phyloP scores from a whole-genome alignment of 2,888 invertebrate genomes.

The Pristionchus mayeri region DNA sequence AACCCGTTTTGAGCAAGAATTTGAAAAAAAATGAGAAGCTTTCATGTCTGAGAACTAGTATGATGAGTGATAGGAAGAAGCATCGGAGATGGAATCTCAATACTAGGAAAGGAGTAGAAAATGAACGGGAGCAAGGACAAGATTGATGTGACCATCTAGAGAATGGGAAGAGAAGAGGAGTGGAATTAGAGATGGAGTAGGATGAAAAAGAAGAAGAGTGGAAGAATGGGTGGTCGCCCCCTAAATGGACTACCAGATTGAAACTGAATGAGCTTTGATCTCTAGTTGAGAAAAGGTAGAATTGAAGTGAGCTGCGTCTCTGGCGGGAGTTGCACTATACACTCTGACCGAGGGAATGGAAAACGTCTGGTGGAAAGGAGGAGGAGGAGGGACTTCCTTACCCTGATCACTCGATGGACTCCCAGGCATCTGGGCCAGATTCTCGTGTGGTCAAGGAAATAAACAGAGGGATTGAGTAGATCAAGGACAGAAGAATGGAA shows the following conservation, averaged over 20 bases:
- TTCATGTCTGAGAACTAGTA: too few species aligned
- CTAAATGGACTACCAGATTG: neutral
- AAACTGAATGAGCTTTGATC: neutral
- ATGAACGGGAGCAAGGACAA: neutral
- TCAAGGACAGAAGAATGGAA: neutral
- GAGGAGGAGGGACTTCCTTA: slow-evolving; percentile 1
- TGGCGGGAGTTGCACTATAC: slow-evolving; percentile 26
- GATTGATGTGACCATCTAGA: slow-evolving; percentile 20
- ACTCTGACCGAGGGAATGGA: neutral
- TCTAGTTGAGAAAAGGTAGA: neutral
- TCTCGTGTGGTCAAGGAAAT: slow-evolving; percentile 21
- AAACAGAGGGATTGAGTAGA: slow-evolving; percentile 9
- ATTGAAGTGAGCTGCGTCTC: too few species aligned
- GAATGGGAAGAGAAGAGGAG: slow-evolving; percentile 19
- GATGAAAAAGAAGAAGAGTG: neutral
- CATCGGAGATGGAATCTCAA: neutral
- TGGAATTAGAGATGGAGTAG: slow-evolving; percentile 30
- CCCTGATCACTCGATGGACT: slow-evolving; percentile 15
- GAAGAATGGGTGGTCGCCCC: slow-evolving; percentile 8
- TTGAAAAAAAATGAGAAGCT: too few species aligned
- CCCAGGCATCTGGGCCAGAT: neutral
- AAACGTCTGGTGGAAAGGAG: slow-evolving; percentile 7
- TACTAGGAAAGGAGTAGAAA: neutral
- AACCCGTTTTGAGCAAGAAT: neutral
- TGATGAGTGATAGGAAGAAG: too few species aligned